A percentile compares a stretch with the other conserved stretches of the same genome.
phyloP scores from a whole-genome alignment of 2,888 invertebrate genomes.

The Synergus laeviventris region DNA sequence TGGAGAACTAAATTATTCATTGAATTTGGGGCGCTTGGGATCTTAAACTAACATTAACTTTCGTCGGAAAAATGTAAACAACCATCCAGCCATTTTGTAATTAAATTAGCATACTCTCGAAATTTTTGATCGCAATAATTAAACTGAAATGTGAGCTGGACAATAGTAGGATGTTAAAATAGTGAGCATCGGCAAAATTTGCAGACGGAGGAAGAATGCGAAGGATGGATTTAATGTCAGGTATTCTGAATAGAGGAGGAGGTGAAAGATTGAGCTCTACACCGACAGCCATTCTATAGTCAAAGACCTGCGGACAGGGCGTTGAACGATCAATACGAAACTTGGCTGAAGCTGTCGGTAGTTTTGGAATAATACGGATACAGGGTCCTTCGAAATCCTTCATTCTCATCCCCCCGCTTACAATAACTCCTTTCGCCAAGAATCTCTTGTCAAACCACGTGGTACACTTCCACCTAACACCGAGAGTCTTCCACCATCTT shows the following conservation, averaged over 20 bases:
- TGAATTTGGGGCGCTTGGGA: too few species aligned
- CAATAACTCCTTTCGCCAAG: slow-evolving; percentile 18
- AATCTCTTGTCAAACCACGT: slow-evolving; percentile 55
- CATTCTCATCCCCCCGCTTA: slow-evolving; percentile 39
- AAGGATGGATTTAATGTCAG: slow-evolving; percentile 24
- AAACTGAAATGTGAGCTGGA: background rate
- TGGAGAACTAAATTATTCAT: too few species aligned
- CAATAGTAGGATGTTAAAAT: background rate
- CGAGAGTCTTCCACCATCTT: slow-evolving; percentile 42
- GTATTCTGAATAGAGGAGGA: slow-evolving; percentile 25
- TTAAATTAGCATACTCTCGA: background rate
- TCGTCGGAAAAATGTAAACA: background rate
- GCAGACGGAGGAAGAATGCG: slow-evolving; percentile 14
- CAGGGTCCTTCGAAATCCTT: slow-evolving; percentile 46
- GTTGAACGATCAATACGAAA: slow-evolving; percentile 58
- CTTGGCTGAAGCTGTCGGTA: slow-evolving; percentile 56
- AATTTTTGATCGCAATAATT: background rate
- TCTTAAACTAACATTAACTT: too few species aligned
- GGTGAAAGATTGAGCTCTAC: slow-evolving; percentile 46
- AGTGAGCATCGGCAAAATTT: slow-evolving; percentile 22
- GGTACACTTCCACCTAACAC: slow-evolving; percentile 42
- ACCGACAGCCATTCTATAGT: slow-evolving; percentile 48
- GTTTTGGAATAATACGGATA: slow-evolving; percentile 60
- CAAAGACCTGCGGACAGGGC: slow-evolving; percentile 38
- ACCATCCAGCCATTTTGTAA: background rate